Percentiles rank a stretch among this genome's conserved stretches.
phyloP scores from a whole-genome alignment of 2,888 invertebrate species.

The Liodrosophila aerea region DNA sequence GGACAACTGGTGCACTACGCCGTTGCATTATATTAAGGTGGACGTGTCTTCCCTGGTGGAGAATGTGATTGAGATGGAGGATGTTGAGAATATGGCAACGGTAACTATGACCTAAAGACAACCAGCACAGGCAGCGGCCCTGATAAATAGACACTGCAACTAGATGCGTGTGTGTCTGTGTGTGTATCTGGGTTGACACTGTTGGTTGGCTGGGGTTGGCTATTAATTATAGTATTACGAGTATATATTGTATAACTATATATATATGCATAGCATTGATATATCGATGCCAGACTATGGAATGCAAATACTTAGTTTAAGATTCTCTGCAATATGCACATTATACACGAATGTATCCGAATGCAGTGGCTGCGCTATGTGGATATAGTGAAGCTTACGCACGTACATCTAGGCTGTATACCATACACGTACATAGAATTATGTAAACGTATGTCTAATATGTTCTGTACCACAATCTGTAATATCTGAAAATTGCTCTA shows the following conservation, averaged over 20 bases:
- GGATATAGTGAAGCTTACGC: too few relatives aligned
- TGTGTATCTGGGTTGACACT: too few relatives aligned
- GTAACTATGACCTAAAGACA: constrained; percentile 68
- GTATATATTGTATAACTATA: not conserved
- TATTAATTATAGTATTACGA: too few relatives aligned
- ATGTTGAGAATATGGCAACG: constrained; percentile 84
- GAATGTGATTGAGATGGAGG: constrained; percentile 93
- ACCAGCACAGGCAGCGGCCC: not conserved
- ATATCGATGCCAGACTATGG: not conserved
- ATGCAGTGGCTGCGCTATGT: too few relatives aligned
- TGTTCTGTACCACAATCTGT: not conserved
- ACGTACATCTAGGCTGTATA: not conserved
- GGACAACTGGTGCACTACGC: constrained; percentile 89
- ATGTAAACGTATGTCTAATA: not conserved
- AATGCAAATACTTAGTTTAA: constrained; percentile 18
- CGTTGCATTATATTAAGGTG: constrained; percentile 90
- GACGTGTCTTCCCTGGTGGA: constrained; percentile 93
- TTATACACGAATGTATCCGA: too few relatives aligned
- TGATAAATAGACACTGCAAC: too few relatives aligned
- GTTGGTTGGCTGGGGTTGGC: too few relatives aligned
- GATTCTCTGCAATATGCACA: constrained; percentile 19
- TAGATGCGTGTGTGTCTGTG: too few relatives aligned
- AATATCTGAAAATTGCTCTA: too few relatives aligned
- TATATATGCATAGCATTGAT: not conserved
- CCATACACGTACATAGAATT: not conserved